Evolutionary conservation across 2,113 vertebrate genomes (phyloP), one percentile per base, ranked within the genome.

Genomic region (Reinhardtius hippoglossoides): DNA sequence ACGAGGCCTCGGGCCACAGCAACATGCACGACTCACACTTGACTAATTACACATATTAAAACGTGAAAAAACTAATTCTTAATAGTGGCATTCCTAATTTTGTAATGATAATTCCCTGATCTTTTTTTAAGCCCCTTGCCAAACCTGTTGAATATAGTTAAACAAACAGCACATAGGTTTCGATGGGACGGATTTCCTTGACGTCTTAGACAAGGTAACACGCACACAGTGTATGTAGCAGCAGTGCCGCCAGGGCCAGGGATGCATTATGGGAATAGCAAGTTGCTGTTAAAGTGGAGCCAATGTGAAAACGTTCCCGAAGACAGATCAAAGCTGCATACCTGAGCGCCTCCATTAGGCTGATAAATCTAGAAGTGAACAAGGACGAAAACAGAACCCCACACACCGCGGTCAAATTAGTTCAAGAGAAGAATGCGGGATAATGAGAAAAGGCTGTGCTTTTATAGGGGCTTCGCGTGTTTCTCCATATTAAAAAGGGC

Each of bases 321-420:
- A 73, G 80, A 61, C 78, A 73, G 86, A 91, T 93, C 88, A 93
- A 89, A 89, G 90, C 81, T 50, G 85, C 88, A 92, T 92, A 91
- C 81, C 90, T 85, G 87, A 84, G 87, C 84, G 8, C 76, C 80
- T 82, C 88, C 79, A 85, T 90, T 92, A 83, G 62, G 60, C 67
- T 74, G 90, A 91, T 91, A 83, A 74, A 88, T 90, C 87, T 88
- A 9, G 46, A 64, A 78, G 56, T 6, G 58, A 76, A 65, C 55
- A 54, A 80, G 74, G 75, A 74, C 12, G 4, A 80, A 89, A 87
- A 84, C 74, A 82, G 85, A 93, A 84, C 55, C 77, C 66, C 74
- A 76, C 72, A 87, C 54, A 16, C 67, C 18, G 83, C 54, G 10
- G 61, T 78, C 63, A 73, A 87, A 74, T 84, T 54, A 76, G 71